Conservation (phyloP, 2,113 vertebrate genomes). For the Sitta europaea region DNA sequence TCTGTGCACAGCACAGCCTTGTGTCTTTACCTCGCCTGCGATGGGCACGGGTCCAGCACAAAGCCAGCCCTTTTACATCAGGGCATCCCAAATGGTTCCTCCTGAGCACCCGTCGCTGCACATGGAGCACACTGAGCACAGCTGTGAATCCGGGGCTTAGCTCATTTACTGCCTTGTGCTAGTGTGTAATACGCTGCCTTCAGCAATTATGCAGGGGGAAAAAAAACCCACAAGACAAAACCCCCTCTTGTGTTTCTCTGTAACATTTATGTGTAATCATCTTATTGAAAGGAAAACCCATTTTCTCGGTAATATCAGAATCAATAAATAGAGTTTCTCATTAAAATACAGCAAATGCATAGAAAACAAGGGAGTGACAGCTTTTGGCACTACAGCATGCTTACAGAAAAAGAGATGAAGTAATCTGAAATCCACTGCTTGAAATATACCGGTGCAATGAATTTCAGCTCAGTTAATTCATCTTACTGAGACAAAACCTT, state of each 20-base stretch:
- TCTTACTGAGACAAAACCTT: slow-evolving; percentile 2
- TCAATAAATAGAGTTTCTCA: slow-evolving; percentile 13
- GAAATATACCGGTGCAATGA: neutral
- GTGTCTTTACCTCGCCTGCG: neutral
- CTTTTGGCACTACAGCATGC: neutral
- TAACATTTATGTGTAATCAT: slow-evolving; percentile 9
- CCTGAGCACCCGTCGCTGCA: fast-evolving
- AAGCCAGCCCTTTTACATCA: neutral
- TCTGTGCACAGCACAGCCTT: neutral
- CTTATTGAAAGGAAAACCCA: neutral
- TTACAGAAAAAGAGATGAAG: neutral
- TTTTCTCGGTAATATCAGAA: neutral
- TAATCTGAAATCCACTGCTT: neutral
- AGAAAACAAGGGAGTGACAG: neutral
- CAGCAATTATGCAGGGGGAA: neutral
- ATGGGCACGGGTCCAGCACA: neutral
- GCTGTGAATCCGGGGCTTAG: neutral
- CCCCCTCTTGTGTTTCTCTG: neutral
- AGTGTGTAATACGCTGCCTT: neutral
- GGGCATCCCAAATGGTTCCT: neutral
- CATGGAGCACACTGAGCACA: neutral
- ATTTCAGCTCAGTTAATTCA: slow-evolving; percentile 4
- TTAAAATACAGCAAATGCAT: neutral
- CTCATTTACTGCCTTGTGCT: neutral
- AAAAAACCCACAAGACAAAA: neutral